A percentile compares a stretch with the other conserved stretches of the same genome.
Conservation (phyloP, 2,888 invertebrate species). For the Xanthia icteritia region DNA sequence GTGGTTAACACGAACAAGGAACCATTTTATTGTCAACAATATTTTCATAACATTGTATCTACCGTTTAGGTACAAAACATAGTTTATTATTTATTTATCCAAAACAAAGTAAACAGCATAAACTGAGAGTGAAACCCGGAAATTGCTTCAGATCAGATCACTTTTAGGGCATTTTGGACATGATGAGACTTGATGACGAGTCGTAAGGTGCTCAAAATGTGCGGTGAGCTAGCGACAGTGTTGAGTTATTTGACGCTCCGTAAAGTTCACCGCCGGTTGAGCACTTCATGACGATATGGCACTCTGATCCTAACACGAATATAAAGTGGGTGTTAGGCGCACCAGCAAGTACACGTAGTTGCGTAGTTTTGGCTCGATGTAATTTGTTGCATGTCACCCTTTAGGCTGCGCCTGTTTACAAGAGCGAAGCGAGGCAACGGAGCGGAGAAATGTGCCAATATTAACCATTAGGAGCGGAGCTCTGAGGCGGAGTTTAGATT, state of each 20-base stretch:
- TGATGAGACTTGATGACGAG: constrained; percentile 84
- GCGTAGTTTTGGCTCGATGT: too few species aligned
- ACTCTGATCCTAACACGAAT: constrained; percentile 70
- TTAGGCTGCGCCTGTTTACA: too few species aligned
- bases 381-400: background rate
- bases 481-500: too few species aligned
- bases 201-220: constrained; percentile 69
- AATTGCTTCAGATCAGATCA: background rate
- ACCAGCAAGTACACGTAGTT: background rate
- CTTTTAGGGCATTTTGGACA: constrained; percentile 51
- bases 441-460: too few species aligned
- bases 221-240: constrained; percentile 45
- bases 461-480: too few species aligned
- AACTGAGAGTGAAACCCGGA: background rate
- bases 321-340: background rate
- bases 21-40: too few species aligned
- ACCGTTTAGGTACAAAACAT: too few species aligned
- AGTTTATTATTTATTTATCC: too few species aligned
- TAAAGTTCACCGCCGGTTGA: constrained; percentile 20
- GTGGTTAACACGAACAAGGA: too few species aligned
- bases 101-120: background rate
- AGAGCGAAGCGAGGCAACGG: too few species aligned
- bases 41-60: too few species aligned
- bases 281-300: constrained; percentile 71
- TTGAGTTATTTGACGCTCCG: constrained; percentile 74